A percentile compares a stretch with the other conserved stretches of the same genome.
phyloP scores from a whole-genome alignment of 2,888 invertebrate genomes.

The Ochropacha duplaris region DNA sequence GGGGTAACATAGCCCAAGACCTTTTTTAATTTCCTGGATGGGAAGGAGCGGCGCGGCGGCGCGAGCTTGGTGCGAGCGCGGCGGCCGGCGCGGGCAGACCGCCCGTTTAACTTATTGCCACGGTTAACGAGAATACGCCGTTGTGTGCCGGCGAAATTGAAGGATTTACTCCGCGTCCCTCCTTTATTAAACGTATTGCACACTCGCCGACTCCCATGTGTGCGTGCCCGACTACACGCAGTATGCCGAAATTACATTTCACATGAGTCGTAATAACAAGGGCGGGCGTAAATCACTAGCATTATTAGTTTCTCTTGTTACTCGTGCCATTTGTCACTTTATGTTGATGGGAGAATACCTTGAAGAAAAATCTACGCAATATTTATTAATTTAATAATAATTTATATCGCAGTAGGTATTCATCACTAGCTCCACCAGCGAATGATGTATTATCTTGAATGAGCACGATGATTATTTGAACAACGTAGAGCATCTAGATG shows the following conservation, averaged over 20 bases:
- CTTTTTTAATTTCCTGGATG: conserved; percentile 75
- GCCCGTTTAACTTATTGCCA: conserved; percentile 82
- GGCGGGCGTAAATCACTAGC: conserved; percentile 80
- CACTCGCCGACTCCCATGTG: conserved; percentile 57
- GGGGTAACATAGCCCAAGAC: conserved; percentile 46
- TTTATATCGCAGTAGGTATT: too few relatives aligned
- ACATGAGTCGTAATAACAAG: conserved; percentile 83
- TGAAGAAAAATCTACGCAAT: conserved; percentile 28
- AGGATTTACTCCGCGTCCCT: conserved; percentile 83
- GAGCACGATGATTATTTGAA: too few relatives aligned
- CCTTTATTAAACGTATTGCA: conserved; percentile 83
- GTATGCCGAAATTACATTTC: conserved; percentile 82
- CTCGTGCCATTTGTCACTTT: conserved; percentile 73
- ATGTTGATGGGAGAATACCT: conserved; percentile 61
- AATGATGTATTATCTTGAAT: too few relatives aligned
- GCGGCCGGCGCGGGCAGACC: conserved; percentile 43
- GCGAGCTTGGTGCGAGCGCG: conserved; percentile 30
- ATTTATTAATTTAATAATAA: conserved; percentile 19
- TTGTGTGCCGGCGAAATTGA: conserved; percentile 82
- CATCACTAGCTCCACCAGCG: too few relatives aligned
- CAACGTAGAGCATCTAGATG: too few relatives aligned
- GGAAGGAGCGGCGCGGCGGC: conserved; percentile 34
- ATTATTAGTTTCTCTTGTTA: conserved; percentile 81
- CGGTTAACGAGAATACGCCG: conserved; percentile 83
- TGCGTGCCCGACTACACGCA: conserved; percentile 64